Base-by-base conservation (phyloP, 2,888 invertebrate genomes). In the Dione vanillae region DNA sequence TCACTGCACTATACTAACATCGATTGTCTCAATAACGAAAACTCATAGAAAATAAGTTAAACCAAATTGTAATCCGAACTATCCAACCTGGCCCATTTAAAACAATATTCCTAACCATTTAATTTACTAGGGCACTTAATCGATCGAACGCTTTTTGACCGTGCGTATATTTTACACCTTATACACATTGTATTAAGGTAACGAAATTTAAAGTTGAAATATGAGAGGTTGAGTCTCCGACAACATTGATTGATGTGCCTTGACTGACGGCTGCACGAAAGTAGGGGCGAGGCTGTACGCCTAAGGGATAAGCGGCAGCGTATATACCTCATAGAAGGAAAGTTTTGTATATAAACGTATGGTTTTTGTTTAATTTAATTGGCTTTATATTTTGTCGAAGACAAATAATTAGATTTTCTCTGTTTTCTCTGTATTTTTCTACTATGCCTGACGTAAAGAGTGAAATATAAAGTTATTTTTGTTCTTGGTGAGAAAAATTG, bases 221-320 rank as follows among this genome's bases (percentile, higher is more conserved):
- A 89, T 89, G 91, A 91, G 91, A 88, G 85, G 89, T 84, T 83
- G 85, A 88, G 88, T 87, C 88, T 85, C 85, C 85, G 85, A 81
- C 82, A 88, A 85, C 90, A 87, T 89, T 91, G 91, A 91, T 91
- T 91, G 91, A 91, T 91, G 91, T 84, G 87, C 82, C 85, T 84
- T 91, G 91, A 91, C 88, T 90, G 91, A 85, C 86, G 83, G 86
- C 80, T 83, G 81, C 84, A 89, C 89, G 90, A 83, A 87, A 83
- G 83, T 86, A 83, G 89, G 89, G 88, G 85, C 85, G 81, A 83
- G 78, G 66, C 14, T 14, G 65, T 58, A 76, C 69, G 9, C 0
- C 58, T 16, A 67, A 74, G 73, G 45, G 16, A 71, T 45, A 66
- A 71, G 75, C 69, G 66, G 11, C 14, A 65, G 74, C 77, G 74